Evolutionary conservation across 2,888 invertebrate genomes (phyloP).

Genomic region (Catotricha subobsoleta): DNA sequence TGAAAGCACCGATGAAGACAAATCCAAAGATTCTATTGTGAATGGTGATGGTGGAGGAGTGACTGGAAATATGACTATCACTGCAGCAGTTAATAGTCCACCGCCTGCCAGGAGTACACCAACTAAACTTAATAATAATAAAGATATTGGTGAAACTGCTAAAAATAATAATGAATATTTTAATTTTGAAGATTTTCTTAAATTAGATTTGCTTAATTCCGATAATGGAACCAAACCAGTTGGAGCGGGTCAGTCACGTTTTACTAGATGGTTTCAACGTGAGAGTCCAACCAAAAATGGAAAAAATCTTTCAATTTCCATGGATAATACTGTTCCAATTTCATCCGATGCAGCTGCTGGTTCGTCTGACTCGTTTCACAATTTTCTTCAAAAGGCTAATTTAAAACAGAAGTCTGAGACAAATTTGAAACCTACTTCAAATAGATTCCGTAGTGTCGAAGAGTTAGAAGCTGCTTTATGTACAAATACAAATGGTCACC

Average conservation of each 20-base stretch:
- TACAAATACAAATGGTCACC: background rate
- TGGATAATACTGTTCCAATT: background rate
- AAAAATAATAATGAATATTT: background rate
- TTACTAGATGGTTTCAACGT: background rate
- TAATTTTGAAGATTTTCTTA: conserved; percentile 3
- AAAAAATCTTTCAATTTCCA: no score
- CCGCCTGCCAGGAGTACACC: conserved; percentile 1
- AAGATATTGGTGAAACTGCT: background rate
- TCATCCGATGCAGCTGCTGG: no score
- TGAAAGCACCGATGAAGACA: background rate
- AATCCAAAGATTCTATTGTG: background rate
- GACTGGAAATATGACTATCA: no score
- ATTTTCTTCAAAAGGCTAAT: no score
- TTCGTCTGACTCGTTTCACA: no score
- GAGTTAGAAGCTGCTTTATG: conserved; percentile 1
- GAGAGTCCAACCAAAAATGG: no score
- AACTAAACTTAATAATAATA: no score
- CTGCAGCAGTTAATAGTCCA: background rate
- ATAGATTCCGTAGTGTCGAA: background rate
- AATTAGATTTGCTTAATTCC: background rate
- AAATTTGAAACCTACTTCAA: background rate
- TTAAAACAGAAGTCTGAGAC: background rate
- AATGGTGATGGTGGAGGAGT: no score
- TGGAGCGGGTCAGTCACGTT: background rate
- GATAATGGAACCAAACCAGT: background rate